Evolutionary conservation across 2,113 vertebrate genomes (phyloP).

Genomic region (Nibea albiflora): DNA sequence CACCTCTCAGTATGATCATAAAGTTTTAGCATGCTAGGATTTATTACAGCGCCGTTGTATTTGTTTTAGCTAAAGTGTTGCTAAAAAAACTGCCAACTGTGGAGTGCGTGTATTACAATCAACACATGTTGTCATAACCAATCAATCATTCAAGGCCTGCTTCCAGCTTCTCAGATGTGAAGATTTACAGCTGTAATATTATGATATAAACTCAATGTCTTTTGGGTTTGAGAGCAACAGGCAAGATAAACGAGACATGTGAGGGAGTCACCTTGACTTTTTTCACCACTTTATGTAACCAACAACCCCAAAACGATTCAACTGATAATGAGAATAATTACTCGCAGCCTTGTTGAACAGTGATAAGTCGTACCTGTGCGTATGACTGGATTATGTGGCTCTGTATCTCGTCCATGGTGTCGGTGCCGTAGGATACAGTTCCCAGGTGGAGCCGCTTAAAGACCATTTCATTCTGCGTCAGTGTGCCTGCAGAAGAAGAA

Average conservation of each 20-base stretch:
- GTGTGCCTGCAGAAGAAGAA: slow-evolving; percentile 87
- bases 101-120: too few species aligned
- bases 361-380: slow-evolving; percentile 80
- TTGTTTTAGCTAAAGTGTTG: too few species aligned
- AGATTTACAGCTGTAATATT: background rate
- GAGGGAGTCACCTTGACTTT: background rate
- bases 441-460: slow-evolving; percentile 97
- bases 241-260: background rate
- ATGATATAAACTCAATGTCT: background rate
- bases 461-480: slow-evolving; percentile 98
- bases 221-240: background rate
- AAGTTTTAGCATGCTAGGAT: too few species aligned
- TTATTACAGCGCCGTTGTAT: too few species aligned
- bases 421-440: slow-evolving; percentile 95
- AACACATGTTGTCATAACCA: too few species aligned
- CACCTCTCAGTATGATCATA: too few species aligned
- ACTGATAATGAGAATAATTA: background rate
- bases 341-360: background rate
- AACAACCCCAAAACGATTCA: too few species aligned
- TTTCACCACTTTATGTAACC: background rate
- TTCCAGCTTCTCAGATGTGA: background rate
- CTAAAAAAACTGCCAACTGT: too few species aligned
- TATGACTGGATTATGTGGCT: slow-evolving; percentile 90
- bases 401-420: slow-evolving; percentile 99
- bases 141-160: background rate